Evolutionary conservation across 2,797 vertebrate genomes (phyloP), one percentile per base, ranked within the genome.

Genomic region (Arremon aurantiirostris): DNA sequence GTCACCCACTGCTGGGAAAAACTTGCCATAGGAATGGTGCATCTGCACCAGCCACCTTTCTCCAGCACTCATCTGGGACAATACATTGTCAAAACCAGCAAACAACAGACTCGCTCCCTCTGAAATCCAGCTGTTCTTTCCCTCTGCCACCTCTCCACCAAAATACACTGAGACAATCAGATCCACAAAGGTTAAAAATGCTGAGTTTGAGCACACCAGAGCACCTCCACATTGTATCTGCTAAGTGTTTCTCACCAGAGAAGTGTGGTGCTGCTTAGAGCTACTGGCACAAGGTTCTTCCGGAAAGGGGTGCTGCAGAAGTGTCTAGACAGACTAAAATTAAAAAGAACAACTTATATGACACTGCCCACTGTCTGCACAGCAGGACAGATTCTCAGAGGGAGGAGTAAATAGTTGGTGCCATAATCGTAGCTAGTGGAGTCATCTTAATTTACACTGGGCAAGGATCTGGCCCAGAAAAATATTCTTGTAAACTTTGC

Each of bases 281-380:
- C 53, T 85, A 61, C 64, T 86, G 85, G 90, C 90, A 93, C 65
- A 60, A 82, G 85, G 32, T 71, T 49, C 21, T 82, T 59, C 37
- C 69, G 79, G 44, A 80, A 89, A 87, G 52, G 49, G 66, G 84
- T 94, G 77, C 91, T 95, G 55, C 53, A 93, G 55, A 95, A 94
- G 56, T 69, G 89, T 96, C 94, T 95, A 97, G 94, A 93, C 82
- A 92, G 75, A 90, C 82, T 92, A 92, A 95, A 97, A 94, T 96
- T 73, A 93, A 96, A 94, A 94, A 86, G 64, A 95, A 84, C 49
- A 76, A 88, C 91, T 91, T 90, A 90, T 47, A 88, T 69, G 39
- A 94, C 70, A 90, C 70, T 95, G 96, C 94, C 89, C 91, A 91
- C 94, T 82, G 81, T 61, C 93, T 94, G 79, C 70, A 93, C 90